A percentile compares a stretch with the other conserved stretches of the same genome.
Conservation (phyloP, 2,888 invertebrate species). For the Macroteleia sp. region DNA sequence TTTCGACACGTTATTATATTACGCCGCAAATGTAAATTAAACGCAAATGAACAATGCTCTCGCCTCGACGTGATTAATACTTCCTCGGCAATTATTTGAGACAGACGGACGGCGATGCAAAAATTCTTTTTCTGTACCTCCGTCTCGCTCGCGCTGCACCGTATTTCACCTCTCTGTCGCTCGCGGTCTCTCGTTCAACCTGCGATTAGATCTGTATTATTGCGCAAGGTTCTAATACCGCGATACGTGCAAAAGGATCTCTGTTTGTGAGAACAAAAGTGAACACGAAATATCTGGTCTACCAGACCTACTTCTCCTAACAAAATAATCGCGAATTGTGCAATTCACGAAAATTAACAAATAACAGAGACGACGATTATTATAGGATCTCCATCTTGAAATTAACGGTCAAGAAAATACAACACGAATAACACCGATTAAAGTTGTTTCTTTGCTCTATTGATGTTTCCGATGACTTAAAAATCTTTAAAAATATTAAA, state of each 20-base stretch:
- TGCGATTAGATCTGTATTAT: conserved; percentile 40
- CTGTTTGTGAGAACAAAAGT: conserved; percentile 29
- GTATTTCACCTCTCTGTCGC: background rate
- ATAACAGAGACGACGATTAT: no score
- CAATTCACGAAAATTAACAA: no score
- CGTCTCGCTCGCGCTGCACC: conserved; percentile 1
- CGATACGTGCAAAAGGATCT: conserved; percentile 32
- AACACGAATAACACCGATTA: no score
- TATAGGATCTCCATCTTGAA: no score
- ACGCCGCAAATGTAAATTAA: conserved; percentile 65
- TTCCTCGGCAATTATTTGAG: conserved; percentile 61
- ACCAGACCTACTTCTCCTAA: background rate
- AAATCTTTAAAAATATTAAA: background rate
- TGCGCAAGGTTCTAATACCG: conserved; percentile 37
- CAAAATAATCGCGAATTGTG: no score
- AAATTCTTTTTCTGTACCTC: conserved; percentile 24
- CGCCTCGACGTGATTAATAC: conserved; percentile 58
- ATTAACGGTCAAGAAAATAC: no score
- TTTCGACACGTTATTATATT: conserved; percentile 64
- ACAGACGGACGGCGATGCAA: conserved; percentile 30
- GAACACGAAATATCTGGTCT: background rate
- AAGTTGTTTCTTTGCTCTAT: no score
- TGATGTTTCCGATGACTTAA: background rate
- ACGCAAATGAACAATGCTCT: conserved; percentile 64
- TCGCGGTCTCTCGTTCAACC: conserved; percentile 6